phyloP scores from a whole-genome alignment of 2,113 vertebrate species.

The Aldabrachelys gigantea region DNA sequence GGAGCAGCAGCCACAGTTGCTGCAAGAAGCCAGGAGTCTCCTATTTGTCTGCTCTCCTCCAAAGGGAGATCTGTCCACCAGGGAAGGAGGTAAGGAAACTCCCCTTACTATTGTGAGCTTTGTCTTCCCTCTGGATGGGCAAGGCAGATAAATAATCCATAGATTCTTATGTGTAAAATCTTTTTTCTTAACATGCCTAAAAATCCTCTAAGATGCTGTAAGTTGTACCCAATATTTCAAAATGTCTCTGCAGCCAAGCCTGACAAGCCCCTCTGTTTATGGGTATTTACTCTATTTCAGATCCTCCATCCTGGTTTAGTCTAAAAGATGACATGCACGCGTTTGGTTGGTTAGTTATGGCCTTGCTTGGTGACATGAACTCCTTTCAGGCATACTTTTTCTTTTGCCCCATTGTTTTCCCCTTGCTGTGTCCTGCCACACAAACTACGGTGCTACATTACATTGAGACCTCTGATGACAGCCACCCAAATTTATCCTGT shows the following conservation, averaged over 20 bases:
- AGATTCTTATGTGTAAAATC: neutral
- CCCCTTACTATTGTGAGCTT: neutral
- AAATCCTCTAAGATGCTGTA: neutral
- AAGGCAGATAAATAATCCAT: neutral
- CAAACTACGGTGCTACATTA: neutral
- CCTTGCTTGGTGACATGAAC: neutral
- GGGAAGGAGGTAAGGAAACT: neutral
- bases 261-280: neutral
- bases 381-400: neutral
- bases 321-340: neutral
- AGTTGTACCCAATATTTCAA: too few species aligned
- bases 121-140: neutral
- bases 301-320: neutral
- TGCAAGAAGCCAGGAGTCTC: neutral
- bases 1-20: neutral
- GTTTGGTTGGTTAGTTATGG: neutral
- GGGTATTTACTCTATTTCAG: neutral
- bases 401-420: neutral
- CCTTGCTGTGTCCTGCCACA: neutral
- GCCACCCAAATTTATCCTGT: neutral
- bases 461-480: neutral
- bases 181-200: neutral
- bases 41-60: neutral
- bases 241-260: neutral
- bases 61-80: neutral